phyloP scores from a whole-genome alignment of 2,113 vertebrate species.

The Platichthys flesus region DNA sequence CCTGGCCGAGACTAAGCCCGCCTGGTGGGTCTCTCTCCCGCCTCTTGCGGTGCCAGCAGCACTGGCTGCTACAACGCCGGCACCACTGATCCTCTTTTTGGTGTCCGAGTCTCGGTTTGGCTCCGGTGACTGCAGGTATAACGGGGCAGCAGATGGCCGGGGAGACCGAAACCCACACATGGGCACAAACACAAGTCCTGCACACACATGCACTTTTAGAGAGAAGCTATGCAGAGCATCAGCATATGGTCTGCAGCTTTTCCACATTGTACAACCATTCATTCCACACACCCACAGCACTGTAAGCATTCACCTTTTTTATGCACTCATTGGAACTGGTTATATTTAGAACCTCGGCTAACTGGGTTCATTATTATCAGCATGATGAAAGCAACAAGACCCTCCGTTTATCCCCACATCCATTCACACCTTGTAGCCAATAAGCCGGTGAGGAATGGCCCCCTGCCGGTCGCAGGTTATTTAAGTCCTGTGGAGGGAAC shows the following conservation, averaged over 20 bases:
- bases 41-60: slow-evolving; percentile 36
- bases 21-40: slow-evolving; percentile 41
- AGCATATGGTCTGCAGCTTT: slow-evolving; percentile 47
- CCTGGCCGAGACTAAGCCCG: slow-evolving; percentile 39
- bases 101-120: slow-evolving; percentile 37
- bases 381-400: slow-evolving; percentile 33
- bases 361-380: slow-evolving; percentile 38
- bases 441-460: slow-evolving; percentile 57
- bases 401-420: slow-evolving; percentile 44
- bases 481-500: slow-evolving; percentile 53
- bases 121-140: slow-evolving; percentile 52
- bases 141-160: slow-evolving; percentile 70
- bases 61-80: slow-evolving; percentile 11
- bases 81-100: slow-evolving; percentile 25
- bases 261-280: slow-evolving; percentile 20
- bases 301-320: slow-evolving; percentile 22
- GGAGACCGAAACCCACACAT: slow-evolving; percentile 59
- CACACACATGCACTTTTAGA: slow-evolving; percentile 30
- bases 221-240: slow-evolving; percentile 33
- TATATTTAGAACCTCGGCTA: slow-evolving; percentile 45
- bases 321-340: not conserved
- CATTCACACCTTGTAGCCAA: slow-evolving; percentile 71
- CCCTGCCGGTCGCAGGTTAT: slow-evolving; percentile 57
- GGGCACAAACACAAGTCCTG: slow-evolving; percentile 23
- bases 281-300: slow-evolving; percentile 34